Percentiles rank a stretch among this genome's conserved stretches.
Conservation (phyloP, 2,888 invertebrate species). For the Dasysyrphus tricinctus region DNA sequence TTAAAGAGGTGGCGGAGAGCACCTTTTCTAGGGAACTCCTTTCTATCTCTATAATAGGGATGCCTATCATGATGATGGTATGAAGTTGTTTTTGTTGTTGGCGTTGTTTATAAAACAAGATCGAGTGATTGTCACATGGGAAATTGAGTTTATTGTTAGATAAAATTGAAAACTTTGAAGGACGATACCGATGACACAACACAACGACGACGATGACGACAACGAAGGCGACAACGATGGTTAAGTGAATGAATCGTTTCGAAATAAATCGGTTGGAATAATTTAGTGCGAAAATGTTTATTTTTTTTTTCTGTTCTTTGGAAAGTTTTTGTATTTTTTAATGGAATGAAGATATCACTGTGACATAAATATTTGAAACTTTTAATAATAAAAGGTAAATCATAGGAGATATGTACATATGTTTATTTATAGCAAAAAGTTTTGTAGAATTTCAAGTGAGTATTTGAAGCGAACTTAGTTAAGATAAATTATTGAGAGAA, state of each 20-base stretch:
- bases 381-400: constrained; percentile 3
- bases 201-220: neutral
- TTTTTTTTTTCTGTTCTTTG: neutral
- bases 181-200: neutral
- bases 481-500: neutral
- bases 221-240: constrained; percentile 20
- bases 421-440: neutral
- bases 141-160: constrained; percentile 68
- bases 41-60: neutral
- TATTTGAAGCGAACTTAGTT: neutral
- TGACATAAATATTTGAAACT: neutral
- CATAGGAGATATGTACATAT: too few species aligned
- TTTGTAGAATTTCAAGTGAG: neutral
- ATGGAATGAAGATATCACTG: constrained; percentile 1
- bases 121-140: constrained; percentile 59
- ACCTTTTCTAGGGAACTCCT: neutral
- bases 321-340: neutral
- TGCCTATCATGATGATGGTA: neutral
- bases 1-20: neutral
- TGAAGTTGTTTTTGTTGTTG: neutral
- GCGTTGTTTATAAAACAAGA: constrained; percentile 49
- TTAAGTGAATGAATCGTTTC: constrained; percentile 51
- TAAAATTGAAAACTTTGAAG: constrained; percentile 46
- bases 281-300: constrained; percentile 29
- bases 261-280: constrained; percentile 47